These are phyloP conservation scores for Erethizon dorsatum DNA, from an alignment of 2,797 vertebrate species.

Conservation along the genomic window DNA sequence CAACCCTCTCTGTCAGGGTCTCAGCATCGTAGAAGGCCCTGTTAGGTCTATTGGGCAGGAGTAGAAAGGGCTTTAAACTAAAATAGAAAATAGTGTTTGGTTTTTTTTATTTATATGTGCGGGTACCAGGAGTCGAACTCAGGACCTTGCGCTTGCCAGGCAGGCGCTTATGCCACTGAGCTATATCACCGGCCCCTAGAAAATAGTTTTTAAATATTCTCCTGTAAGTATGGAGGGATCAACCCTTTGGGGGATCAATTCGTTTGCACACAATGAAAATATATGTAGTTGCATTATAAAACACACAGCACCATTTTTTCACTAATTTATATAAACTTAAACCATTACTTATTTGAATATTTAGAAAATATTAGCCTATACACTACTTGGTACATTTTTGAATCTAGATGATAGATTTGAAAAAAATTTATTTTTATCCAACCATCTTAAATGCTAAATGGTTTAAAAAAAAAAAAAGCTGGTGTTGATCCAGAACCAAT, in stretches of 20 bases:
- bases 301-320: not conserved
- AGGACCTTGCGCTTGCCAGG: no score
- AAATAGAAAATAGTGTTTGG: not conserved
- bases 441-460: not conserved
- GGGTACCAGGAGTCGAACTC: no score
- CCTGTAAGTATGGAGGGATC: not conserved
- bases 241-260: not conserved
- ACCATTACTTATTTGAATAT: not conserved
- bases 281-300: not conserved
- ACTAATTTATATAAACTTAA: not conserved
- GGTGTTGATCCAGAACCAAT: no score
- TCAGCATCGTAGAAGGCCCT: not conserved
- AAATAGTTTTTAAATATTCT: not conserved
- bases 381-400: not conserved
- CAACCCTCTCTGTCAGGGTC: not conserved
- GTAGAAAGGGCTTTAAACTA: not conserved
- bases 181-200: no score
- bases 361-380: not conserved
- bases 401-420: not conserved
- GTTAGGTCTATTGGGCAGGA: not conserved
- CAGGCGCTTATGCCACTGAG: no score
- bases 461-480: not conserved
- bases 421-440: not conserved
- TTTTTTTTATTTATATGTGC: no score
- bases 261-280: not conserved